Evolutionary conservation across 2,888 invertebrate genomes (phyloP).

Genomic region (Brachyptera putata): DNA sequence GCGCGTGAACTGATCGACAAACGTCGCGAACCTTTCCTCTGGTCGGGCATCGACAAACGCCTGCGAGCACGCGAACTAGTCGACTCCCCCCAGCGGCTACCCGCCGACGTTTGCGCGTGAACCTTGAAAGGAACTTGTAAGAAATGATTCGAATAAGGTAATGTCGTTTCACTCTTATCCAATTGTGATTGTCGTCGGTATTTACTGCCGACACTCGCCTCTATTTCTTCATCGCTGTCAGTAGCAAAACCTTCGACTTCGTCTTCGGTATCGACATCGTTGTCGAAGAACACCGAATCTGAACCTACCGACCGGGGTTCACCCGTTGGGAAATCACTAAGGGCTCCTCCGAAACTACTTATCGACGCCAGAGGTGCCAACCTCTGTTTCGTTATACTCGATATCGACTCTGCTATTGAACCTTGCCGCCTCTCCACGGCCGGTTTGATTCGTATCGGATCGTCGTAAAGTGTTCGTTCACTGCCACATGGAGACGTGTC

Average conservation of each 20-base stretch:
- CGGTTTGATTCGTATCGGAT: constrained; percentile 20
- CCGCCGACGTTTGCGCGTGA: constrained; percentile 4
- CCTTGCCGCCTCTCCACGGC: constrained; percentile 23
- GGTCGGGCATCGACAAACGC: constrained; percentile 24
- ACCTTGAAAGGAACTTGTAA: constrained; percentile 14
- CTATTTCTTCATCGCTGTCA: constrained; percentile 57
- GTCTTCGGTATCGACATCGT: constrained; percentile 72
- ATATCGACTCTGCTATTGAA: constrained; percentile 5
- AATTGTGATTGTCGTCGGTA: constrained; percentile 11
- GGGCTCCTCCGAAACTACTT: constrained; percentile 60
- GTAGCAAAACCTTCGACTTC: constrained; percentile 81
- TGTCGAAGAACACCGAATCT: constrained; percentile 76
- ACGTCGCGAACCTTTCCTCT: not conserved
- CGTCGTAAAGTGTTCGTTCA: constrained; percentile 53
- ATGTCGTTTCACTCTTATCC: not conserved
- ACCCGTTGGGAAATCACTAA: constrained; percentile 62
- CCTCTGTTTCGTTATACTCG: constrained; percentile 40
- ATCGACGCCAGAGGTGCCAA: constrained; percentile 76
- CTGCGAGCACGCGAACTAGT: constrained; percentile 35
- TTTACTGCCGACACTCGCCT: not conserved
- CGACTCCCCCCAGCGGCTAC: not conserved
- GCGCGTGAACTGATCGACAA: no score
- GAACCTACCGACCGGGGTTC: constrained; percentile 59
- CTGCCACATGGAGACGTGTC: constrained; percentile 77
- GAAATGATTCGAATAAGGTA: constrained; percentile 19